These are phyloP conservation scores for Erythrolamprus reginae DNA, from an alignment of 2,113 vertebrate genomes.

Conservation along the genomic window DNA sequence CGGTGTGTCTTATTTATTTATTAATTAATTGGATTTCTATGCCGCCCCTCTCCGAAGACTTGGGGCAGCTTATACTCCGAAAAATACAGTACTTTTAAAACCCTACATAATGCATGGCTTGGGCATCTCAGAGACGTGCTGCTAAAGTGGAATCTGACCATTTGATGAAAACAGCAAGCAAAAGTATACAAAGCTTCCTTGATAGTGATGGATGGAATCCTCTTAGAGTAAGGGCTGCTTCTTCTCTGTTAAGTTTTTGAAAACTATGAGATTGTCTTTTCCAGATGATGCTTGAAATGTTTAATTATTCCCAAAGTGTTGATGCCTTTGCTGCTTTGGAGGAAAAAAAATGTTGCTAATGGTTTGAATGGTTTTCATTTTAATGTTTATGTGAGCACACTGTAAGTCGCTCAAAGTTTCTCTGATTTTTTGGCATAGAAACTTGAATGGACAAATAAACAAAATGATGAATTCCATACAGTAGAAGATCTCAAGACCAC, in stretches of 20 bases:
- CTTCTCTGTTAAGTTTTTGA: background rate
- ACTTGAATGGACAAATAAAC: background rate
- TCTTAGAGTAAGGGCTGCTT: background rate
- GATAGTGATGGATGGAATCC: background rate
- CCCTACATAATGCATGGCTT: background rate
- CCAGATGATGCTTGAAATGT: background rate
- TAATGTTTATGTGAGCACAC: background rate
- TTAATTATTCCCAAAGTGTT: background rate
- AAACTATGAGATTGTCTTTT: background rate
- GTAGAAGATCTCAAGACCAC: background rate
- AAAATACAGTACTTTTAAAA: background rate
- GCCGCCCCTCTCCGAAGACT: no score
- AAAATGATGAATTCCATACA: background rate
- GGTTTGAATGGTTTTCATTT: background rate
- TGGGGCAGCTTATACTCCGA: no score
- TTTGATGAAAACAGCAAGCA: background rate
- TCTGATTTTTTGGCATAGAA: background rate
- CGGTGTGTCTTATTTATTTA: no score
- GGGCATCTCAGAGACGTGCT: background rate
- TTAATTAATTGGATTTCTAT: no score
- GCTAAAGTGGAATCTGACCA: background rate
- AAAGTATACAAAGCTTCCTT: background rate
- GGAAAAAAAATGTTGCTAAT: background rate
- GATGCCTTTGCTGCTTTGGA: background rate
- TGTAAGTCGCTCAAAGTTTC: background rate